Evolutionary conservation across 1,140 invertebrate genomes (phyloP).

Genomic region (Drosophila burlai): DNA sequence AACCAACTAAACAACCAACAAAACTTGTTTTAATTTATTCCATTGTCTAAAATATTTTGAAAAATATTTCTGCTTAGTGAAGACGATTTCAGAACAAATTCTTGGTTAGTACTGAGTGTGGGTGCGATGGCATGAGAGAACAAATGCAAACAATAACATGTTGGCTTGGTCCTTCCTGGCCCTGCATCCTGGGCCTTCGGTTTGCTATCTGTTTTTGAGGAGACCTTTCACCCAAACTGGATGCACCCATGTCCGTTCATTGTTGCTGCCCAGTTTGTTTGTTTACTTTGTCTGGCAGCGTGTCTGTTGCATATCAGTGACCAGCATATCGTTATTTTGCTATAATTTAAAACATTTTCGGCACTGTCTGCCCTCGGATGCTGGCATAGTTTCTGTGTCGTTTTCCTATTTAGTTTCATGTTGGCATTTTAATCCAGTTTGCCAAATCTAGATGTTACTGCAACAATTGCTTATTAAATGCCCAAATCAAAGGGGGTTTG

Average conservation of each 20-base stretch:
- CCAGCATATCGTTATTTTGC: constrained; percentile 52
- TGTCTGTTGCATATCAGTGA: constrained; percentile 70
- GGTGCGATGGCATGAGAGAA: constrained; percentile 19
- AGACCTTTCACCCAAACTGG: constrained; percentile 24
- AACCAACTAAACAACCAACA: too few species aligned
- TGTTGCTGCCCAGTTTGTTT: constrained; percentile 42
- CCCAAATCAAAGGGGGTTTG: constrained; percentile 44
- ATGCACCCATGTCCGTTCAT: constrained; percentile 36
- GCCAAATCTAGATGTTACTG: constrained; percentile 13
- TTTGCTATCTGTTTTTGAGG: constrained; percentile 22
- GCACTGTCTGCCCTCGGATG: constrained; percentile 13
- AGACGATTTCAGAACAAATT: neutral
- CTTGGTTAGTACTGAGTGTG: constrained; percentile 14
- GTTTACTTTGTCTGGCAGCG: constrained; percentile 40
- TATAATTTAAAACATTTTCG: constrained; percentile 59
- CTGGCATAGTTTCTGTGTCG: constrained; percentile 43
- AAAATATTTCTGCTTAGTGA: neutral
- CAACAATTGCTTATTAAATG: constrained; percentile 49
- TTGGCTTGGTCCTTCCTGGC: constrained; percentile 4
- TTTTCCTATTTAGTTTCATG: constrained; percentile 13
- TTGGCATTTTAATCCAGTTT: constrained; percentile 71
- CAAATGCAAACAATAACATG: constrained; percentile 55
- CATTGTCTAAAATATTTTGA: neutral
- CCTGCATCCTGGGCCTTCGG: constrained; percentile 7
- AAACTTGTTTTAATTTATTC: neutral